phyloP scores from a whole-genome alignment of 2,113 vertebrate species.

The Philantomba maxwellii region DNA sequence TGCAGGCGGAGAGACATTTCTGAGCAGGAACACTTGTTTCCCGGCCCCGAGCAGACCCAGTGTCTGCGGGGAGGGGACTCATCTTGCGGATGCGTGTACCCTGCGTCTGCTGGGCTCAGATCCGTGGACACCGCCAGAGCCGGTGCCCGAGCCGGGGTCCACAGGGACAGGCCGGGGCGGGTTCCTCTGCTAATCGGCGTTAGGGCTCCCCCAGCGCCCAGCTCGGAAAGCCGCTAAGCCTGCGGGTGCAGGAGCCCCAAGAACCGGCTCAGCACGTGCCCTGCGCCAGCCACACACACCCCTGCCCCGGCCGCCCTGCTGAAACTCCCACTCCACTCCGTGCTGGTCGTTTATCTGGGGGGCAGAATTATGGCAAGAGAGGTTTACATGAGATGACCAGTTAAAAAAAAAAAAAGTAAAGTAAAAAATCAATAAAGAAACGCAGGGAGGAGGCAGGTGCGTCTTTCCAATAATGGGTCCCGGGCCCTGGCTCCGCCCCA shows the following conservation, averaged over 20 bases:
- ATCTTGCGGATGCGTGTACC: not conserved
- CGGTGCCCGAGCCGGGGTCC: slow-evolving; percentile 59
- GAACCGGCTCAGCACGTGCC: slow-evolving; percentile 52
- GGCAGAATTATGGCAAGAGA: slow-evolving; percentile 72
- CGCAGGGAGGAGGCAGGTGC: not conserved
- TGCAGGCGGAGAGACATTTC: not conserved
- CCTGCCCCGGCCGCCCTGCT: slow-evolving; percentile 61
- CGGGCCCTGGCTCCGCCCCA: not conserved
- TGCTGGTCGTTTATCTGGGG: slow-evolving; percentile 68
- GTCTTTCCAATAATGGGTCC: not conserved
- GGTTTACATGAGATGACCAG: slow-evolving; percentile 64
- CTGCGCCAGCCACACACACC: slow-evolving; percentile 53
- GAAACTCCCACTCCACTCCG: slow-evolving; percentile 65
- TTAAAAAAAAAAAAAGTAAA: not conserved
- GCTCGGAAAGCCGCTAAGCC: slow-evolving; percentile 62
- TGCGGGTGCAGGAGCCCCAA: slow-evolving; percentile 51
- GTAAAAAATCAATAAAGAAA: not conserved
- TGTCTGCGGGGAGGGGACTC: not conserved
- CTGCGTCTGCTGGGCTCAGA: not conserved
- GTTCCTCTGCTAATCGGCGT: slow-evolving; percentile 34
- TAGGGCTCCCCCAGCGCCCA: slow-evolving; percentile 61
- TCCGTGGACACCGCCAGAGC: not conserved
- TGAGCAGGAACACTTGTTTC: not conserved
- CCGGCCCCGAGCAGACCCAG: not conserved
- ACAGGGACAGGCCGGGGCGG: slow-evolving; percentile 65